Base-by-base conservation (phyloP, 2,113 vertebrate genomes). In the Pyxicephalus adspersus region DNA sequence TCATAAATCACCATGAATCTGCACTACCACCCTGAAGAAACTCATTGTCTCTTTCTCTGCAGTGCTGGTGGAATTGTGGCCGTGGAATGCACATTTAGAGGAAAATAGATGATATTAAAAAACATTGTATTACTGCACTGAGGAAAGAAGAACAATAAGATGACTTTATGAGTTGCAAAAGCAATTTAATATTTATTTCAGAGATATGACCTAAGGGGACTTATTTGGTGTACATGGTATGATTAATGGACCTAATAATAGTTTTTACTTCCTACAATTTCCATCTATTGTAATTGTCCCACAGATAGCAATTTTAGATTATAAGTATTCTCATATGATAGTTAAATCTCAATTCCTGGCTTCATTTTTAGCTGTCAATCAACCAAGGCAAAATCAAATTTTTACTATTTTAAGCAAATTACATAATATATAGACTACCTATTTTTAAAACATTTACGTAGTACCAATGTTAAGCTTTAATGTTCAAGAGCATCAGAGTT, bases 221-320 rank as follows among this genome's bases (percentile, higher is more conserved):
- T 38, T 31, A 23, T 55, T 63, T 72, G 58, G 29, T 58, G 52
- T 71, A 61, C 55, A 80, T 61, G 55, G 23, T 81, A 26, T 64
- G 20, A 74, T 38, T 31, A 81, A 73, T 73, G 17, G 5, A 64
- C 68, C 64, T 57, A 72, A 72, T 80, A 80, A 74, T 38, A 45
- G 19, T 26, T 57, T 67, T 68, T 23, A 58, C 29, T 58, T 34
- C 64, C 55, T 25, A 54, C 29, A 68, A 13, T 58, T 29, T 67
- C 54, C 34, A 26, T 28, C 22, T 66, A 23, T 29, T 77, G 19
- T n/a, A 25, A 52, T 26, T 38, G 20, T 34, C 54, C 7, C 20
- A 54, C 28, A 50, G 52, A 25, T 13, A 55, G 8, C 45, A 8
- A 70, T 23, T 60, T 18, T 34, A 4, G n/a, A 55, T 45, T 54